Conservation (phyloP, 1,140 invertebrate genomes). For the Scaptomyza graminum region DNA sequence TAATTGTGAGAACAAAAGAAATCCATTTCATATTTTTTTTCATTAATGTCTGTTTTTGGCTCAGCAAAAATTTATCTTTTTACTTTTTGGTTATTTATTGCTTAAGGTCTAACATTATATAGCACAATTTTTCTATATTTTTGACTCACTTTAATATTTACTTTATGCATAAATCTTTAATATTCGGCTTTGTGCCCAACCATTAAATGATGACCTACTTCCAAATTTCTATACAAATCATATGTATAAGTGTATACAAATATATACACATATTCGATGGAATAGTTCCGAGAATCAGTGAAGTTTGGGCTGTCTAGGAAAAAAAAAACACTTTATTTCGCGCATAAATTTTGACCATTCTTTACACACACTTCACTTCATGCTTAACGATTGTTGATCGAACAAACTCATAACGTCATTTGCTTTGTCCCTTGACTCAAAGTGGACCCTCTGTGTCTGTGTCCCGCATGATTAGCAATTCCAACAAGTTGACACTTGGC, state of each 20-base stretch:
- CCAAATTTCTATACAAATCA: slow-evolving; percentile 29
- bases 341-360: slow-evolving; percentile 5
- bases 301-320: background rate
- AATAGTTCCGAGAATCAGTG: slow-evolving; percentile 13
- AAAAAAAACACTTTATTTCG: slow-evolving; percentile 18
- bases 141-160: slow-evolving; percentile 5
- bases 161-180: slow-evolving; percentile 7
- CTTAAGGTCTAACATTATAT: background rate
- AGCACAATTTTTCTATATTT: slow-evolving; percentile 12
- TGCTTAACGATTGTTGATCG: slow-evolving; percentile 57
- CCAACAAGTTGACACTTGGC: slow-evolving; percentile 74
- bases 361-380: slow-evolving; percentile 4
- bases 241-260: slow-evolving; percentile 21
- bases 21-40: background rate
- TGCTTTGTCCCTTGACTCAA: slow-evolving; percentile 22
- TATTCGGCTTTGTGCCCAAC: background rate
- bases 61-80: background rate
- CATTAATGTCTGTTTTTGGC: background rate
- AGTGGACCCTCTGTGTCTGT: slow-evolving; percentile 15
- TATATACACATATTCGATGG: slow-evolving; percentile 2
- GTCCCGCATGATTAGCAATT: slow-evolving; percentile 68
- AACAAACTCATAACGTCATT: slow-evolving; percentile 72
- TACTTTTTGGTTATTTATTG: background rate
- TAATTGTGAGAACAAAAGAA: background rate
- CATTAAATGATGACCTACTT: slow-evolving; percentile 44